Evolutionary conservation across 1,140 invertebrate genomes (phyloP).

Genomic region (Drosophila kurseongensis): DNA sequence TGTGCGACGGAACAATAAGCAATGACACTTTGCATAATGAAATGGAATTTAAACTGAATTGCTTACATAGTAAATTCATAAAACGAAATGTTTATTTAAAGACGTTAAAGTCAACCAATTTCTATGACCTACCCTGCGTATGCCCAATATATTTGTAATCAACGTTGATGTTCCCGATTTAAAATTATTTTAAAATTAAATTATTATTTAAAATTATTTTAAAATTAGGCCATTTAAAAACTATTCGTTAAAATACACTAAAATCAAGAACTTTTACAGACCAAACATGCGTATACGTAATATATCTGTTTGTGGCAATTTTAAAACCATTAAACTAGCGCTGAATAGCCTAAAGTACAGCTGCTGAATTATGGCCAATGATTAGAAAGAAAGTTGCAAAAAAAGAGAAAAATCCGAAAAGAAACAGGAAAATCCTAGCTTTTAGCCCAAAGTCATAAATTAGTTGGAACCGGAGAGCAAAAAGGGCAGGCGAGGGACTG

Average conservation of each 20-base stretch:
- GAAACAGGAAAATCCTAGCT: slow-evolving; percentile 54
- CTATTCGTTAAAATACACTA: neutral
- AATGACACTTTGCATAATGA: slow-evolving; percentile 46
- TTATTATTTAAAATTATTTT: no score
- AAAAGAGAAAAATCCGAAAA: slow-evolving; percentile 17
- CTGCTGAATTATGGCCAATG: slow-evolving; percentile 64
- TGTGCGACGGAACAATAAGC: slow-evolving; percentile 30
- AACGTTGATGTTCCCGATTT: neutral
- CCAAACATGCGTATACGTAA: slow-evolving; percentile 18
- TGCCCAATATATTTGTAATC: slow-evolving; percentile 8
- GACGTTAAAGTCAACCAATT: slow-evolving; percentile 2
- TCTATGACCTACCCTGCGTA: neutral
- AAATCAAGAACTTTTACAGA: neutral
- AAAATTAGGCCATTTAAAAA: no score
- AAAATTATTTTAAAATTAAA: no score
- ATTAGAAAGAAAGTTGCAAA: slow-evolving; percentile 47
- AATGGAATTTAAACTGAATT: slow-evolving; percentile 26
- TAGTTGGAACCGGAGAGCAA: slow-evolving; percentile 50
- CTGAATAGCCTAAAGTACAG: slow-evolving; percentile 1
- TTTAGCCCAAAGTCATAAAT: slow-evolving; percentile 62
- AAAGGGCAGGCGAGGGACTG: slow-evolving; percentile 37
- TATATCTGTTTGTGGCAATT: slow-evolving; percentile 23
- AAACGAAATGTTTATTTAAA: slow-evolving; percentile 11
- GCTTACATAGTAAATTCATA: slow-evolving; percentile 7
- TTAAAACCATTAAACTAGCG: slow-evolving; percentile 31